Conservation (phyloP, 2,888 invertebrate species). For the Carcina quercana region DNA sequence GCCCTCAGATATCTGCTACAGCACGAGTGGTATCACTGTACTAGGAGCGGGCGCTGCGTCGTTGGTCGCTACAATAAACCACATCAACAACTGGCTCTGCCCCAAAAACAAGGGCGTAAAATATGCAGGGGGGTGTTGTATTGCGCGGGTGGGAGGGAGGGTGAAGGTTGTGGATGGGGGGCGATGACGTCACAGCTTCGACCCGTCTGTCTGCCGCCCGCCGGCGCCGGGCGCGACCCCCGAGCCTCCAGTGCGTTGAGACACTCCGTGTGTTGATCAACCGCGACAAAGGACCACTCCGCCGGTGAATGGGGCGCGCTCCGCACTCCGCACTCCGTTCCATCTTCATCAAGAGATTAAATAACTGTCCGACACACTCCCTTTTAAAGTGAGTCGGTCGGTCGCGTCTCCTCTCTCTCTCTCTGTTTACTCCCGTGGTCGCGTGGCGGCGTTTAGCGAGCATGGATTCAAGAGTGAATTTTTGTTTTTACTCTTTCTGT, state of each 20-base stretch:
- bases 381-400: too few species aligned
- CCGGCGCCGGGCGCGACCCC: too few species aligned
- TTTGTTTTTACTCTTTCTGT: slow-evolving; percentile 13
- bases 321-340: too few species aligned
- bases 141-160: slow-evolving; percentile 23
- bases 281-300: slow-evolving; percentile 29
- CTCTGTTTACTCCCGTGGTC: too few species aligned
- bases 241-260: slow-evolving; percentile 33
- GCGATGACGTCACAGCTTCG: slow-evolving; percentile 55
- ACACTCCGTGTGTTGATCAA: slow-evolving; percentile 48
- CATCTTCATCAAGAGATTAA: too few species aligned
- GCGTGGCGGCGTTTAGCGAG: too few species aligned
- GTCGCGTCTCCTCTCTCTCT: too few species aligned
- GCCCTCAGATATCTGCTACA: too few species aligned
- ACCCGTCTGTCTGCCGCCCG: slow-evolving; percentile 56
- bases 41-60: too few species aligned
- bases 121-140: slow-evolving; percentile 44
- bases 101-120: slow-evolving; percentile 54
- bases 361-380: too few species aligned
- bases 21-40: too few species aligned
- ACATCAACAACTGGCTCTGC: slow-evolving; percentile 31
- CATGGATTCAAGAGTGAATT: slow-evolving; percentile 14
- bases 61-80: slow-evolving; percentile 37
- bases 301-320: slow-evolving; percentile 25
- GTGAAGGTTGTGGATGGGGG: slow-evolving; percentile 23